Percentiles rank a stretch among this genome's conserved stretches.
These are phyloP conservation scores for Bombyx mori DNA, from an alignment of 1,140 invertebrate species.

Conservation along the genomic window ASM3026992v2 NC_085118.1:15724501-15725000, in stretches of 20 bases:
- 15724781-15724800: constrained; percentile 48
- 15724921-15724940: constrained; percentile 72
- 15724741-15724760: constrained; percentile 31
- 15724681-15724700: constrained; percentile 38
- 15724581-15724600: constrained; percentile 71
- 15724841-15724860: constrained; percentile 70
- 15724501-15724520: constrained; percentile 13
- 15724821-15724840: constrained; percentile 63
- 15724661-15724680: constrained; percentile 47
- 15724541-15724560: constrained; percentile 20
- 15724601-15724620: constrained; percentile 70
- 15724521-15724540: constrained; percentile 30
- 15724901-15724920: constrained; percentile 71
- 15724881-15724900: constrained; percentile 48
- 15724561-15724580: constrained; percentile 20
- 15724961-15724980: constrained; percentile 68
- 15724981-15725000: constrained; percentile 59
- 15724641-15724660: constrained; percentile 72
- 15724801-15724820: constrained; percentile 63
- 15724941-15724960: constrained; percentile 72
- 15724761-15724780: constrained; percentile 48
- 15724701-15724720: constrained; percentile 19
- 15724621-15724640: constrained; percentile 72
- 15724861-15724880: constrained; percentile 58
- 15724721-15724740: constrained; percentile 29